Evolutionary conservation across 2,888 invertebrate genomes (phyloP).

Genomic region (Trileptium ribeirensis): DNA sequence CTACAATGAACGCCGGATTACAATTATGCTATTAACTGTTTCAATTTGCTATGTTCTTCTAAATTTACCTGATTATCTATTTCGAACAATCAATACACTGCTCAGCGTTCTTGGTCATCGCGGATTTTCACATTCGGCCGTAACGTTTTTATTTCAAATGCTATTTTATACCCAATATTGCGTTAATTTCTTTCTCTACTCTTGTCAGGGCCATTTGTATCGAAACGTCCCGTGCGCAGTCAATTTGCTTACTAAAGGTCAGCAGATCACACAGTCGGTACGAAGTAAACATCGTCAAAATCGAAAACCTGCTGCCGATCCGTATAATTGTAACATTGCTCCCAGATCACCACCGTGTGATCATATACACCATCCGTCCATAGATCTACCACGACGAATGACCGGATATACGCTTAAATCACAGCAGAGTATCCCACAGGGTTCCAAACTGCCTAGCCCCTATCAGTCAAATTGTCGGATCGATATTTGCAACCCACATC

Average conservation of each 20-base stretch:
- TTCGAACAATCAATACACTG: neutral
- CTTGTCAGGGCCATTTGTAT: conserved; percentile 12
- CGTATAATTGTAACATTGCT: no score
- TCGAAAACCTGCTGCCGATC: no score
- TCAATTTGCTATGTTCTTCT: conserved; percentile 5
- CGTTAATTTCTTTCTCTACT: conserved; percentile 14
- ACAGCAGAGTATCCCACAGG: no score
- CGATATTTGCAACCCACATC: no score
- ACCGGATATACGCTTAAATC: no score
- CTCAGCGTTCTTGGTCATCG: neutral
- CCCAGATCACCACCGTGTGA: no score
- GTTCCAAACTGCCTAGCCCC: no score
- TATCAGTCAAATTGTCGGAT: no score
- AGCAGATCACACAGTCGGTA: no score
- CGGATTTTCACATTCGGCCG: neutral
- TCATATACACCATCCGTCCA: no score
- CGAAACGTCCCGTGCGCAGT: conserved; percentile 5
- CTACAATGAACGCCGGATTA: conserved; percentile 15
- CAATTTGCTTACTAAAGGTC: neutral
- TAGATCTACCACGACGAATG: no score
- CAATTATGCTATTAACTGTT: conserved; percentile 13
- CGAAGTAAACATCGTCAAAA: no score
- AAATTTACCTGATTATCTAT: conserved; percentile 5
- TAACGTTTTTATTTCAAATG: conserved; percentile 9
- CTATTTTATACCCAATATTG: conserved; percentile 15